Base-by-base conservation (phyloP, 1,140 invertebrate species). In the Mizuhopecten yessoensis region DNA sequence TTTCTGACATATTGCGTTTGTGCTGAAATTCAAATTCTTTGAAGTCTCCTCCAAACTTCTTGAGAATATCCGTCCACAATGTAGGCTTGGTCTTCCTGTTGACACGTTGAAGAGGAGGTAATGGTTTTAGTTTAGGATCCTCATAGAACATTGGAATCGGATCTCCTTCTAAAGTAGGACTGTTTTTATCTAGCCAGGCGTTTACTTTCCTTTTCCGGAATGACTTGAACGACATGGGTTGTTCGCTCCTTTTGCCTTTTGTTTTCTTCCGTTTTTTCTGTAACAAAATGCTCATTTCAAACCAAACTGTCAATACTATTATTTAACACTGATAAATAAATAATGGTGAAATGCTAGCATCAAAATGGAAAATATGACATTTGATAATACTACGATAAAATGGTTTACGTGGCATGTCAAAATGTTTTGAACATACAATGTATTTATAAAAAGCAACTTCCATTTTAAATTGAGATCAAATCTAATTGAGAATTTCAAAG, bases 61-160 rank as follows among this genome's bases (percentile, higher is more conserved):
- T 92, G 34, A 93, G 87, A 0, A 92, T 90, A 86, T 94, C 94
- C 33, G 88, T 89, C 93, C 93, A 93, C 34, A 91, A 75, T 7
- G 34, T 33, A 2, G 90, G 91, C 29, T 94, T 91, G 33, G 91
- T 91, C 88, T 93, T 93, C 33, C 93, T 88, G 33, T 93, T 88
- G 23, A 93, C 91, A 75, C 94, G 45, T 45, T 90, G 92, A 10
- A 94, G 92, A 7, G 94, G 92, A 29, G 92, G 90, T 15, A 94
- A 86, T 29, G 91, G 88, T 36, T 91, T 90, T 34, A 90, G 20
- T 39, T 91, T 93, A 0, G 92, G 87, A 34, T 93, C 92, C 15
- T 92, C 90, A 29, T 86, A 87, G 34, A 87, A 88, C 33, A 93
- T n/a, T 10, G 92, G 91, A 34, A 94, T 45, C 33, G 36, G 42